A percentile compares a stretch with the other conserved stretches of the same genome.
phyloP scores from a whole-genome alignment of 2,113 vertebrate genomes.

The Formicarius rufipectus region DNA sequence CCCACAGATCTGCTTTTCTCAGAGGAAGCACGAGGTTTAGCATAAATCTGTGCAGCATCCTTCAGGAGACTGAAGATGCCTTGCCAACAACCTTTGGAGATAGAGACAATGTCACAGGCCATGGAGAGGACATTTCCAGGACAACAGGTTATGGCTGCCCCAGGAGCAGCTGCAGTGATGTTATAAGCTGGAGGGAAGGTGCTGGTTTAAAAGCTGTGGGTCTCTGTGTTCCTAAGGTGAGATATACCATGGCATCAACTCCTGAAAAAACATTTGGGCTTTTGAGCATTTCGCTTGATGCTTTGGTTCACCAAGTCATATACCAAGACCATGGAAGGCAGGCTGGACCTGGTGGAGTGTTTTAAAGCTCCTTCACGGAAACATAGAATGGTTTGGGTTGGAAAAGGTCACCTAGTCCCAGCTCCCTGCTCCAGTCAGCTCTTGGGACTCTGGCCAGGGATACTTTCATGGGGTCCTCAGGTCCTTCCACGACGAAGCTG shows the following conservation, averaged over 20 bases:
- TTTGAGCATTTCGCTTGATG: neutral
- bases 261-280: neutral
- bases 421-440: neutral
- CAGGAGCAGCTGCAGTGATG: neutral
- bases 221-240: neutral
- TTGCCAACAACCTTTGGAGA: neutral
- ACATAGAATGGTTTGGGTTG: neutral
- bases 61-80: neutral
- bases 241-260: neutral
- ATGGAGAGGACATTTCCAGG: neutral
- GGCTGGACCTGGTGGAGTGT: neutral
- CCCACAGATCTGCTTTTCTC: neutral
- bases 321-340: neutral
- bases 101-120: neutral
- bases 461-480: accelerated
- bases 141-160: neutral
- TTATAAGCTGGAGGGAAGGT: neutral
- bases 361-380: neutral
- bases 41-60: neutral
- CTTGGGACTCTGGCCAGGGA: neutral
- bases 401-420: neutral
- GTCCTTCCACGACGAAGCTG: neutral
- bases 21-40: neutral
- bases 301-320: neutral
- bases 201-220: neutral